phyloP scores from a whole-genome alignment of 2,888 invertebrate species.

The Dasypogon diadema region DNA sequence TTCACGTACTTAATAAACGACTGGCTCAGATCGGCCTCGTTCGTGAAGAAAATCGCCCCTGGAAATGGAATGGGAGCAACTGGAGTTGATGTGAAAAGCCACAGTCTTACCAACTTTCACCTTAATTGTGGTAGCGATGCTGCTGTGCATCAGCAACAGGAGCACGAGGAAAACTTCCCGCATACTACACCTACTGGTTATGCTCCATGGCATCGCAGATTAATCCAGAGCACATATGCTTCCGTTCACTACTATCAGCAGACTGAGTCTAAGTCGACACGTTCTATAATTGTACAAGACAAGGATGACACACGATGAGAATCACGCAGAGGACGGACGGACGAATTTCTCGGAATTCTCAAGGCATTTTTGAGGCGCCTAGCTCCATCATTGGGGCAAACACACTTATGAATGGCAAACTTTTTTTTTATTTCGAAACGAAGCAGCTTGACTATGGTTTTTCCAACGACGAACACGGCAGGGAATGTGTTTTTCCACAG shows the following conservation, averaged over 20 bases:
- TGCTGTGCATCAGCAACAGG: background rate
- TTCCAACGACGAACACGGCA: too few species aligned
- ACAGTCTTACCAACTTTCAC: constrained; percentile 5
- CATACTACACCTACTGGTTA: background rate
- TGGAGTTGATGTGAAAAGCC: too few species aligned
- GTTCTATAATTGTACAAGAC: background rate
- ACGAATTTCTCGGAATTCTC: too few species aligned
- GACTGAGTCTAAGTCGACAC: background rate
- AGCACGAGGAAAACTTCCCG: background rate
- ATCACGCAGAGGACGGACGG: too few species aligned
- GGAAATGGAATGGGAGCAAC: background rate
- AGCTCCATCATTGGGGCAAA: too few species aligned
- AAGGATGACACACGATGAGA: background rate
- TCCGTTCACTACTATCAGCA: background rate
- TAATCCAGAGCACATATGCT: background rate
- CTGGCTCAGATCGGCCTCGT: background rate
- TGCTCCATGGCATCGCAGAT: background rate
- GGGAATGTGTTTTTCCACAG: too few species aligned
- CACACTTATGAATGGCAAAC: too few species aligned
- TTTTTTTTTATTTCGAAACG: too few species aligned
- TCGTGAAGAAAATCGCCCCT: constrained; percentile 26
- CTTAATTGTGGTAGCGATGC: background rate
- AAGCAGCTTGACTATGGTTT: too few species aligned
- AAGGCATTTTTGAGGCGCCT: too few species aligned
- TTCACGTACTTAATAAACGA: constrained; percentile 1